Evolutionary conservation across 2,888 invertebrate species (phyloP).

Genomic region (Exephanes ischioxanthus): DNA sequence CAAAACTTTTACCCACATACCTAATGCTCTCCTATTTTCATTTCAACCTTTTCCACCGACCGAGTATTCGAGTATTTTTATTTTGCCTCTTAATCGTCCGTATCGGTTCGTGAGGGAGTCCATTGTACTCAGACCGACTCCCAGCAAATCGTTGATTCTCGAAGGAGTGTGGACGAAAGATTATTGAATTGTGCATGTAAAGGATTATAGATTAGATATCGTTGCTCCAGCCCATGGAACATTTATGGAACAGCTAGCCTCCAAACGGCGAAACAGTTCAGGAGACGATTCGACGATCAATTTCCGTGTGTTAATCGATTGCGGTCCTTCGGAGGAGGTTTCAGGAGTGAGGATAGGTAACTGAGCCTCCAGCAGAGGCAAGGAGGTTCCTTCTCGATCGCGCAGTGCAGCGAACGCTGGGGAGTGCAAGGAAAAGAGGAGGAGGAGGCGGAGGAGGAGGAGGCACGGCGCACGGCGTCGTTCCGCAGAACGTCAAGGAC

Average conservation of each 20-base stretch:
- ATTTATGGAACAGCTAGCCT: not conserved
- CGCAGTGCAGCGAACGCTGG: constrained; percentile 38
- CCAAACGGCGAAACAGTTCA: not conserved
- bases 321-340: constrained; percentile 26
- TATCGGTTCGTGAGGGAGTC: not conserved
- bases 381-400: constrained; percentile 36
- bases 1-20: constrained; percentile 67
- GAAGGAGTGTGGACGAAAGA: not conserved
- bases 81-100: constrained; percentile 29
- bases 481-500: constrained; percentile 74
- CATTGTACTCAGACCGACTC: constrained; percentile 17
- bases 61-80: constrained; percentile 38
- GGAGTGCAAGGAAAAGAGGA: constrained; percentile 27
- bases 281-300: constrained; percentile 40
- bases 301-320: constrained; percentile 56
- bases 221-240: not conserved
- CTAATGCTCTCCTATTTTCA: constrained; percentile 64
- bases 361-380: constrained; percentile 25
- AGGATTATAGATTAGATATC: not conserved
- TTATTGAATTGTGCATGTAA: not conserved
- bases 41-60: not conserved
- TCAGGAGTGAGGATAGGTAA: constrained; percentile 50
- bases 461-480: constrained; percentile 57
- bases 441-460: constrained; percentile 31
- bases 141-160: not conserved